Conservation (phyloP, 1,140 invertebrate species). For the Yoshiicerus persimilis region DNA sequence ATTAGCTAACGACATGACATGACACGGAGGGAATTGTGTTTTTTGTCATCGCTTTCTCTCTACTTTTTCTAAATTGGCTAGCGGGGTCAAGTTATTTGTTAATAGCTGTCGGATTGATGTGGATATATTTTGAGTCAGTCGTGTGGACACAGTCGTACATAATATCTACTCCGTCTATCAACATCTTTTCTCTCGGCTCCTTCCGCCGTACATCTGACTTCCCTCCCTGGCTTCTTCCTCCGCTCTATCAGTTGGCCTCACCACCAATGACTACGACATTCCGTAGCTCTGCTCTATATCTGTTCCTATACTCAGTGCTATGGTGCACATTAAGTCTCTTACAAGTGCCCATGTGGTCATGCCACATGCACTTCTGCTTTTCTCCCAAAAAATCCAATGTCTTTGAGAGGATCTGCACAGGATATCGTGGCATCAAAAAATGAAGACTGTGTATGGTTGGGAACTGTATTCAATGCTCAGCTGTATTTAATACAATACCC, state of each 20-base stretch:
- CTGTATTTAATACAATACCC: too few species aligned
- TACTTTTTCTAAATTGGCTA: constrained; percentile 7
- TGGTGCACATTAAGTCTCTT: too few species aligned
- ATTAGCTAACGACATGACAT: not conserved
- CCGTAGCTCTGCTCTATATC: not conserved
- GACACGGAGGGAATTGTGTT: not conserved
- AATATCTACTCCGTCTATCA: not conserved
- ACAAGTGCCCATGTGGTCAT: not conserved
- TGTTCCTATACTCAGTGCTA: not conserved
- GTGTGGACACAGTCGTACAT: not conserved
- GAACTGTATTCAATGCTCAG: too few species aligned
- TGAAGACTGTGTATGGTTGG: too few species aligned
- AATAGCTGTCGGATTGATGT: constrained; percentile 11
- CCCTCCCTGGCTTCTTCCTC: not conserved
- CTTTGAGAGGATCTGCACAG: too few species aligned
- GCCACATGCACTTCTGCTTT: not conserved
- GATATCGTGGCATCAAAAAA: too few species aligned
- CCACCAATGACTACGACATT: not conserved
- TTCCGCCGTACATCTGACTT: not conserved
- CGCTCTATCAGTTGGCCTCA: not conserved
- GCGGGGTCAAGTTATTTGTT: constrained; percentile 8
- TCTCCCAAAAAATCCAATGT: too few species aligned
- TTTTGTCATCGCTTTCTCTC: constrained; percentile 1
- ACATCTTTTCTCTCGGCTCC: not conserved
- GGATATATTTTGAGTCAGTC: constrained; percentile 17